Percentiles rank a stretch among this genome's conserved stretches.
phyloP scores from a whole-genome alignment of 2,888 invertebrate genomes.

The Nasonia oneida region DNA sequence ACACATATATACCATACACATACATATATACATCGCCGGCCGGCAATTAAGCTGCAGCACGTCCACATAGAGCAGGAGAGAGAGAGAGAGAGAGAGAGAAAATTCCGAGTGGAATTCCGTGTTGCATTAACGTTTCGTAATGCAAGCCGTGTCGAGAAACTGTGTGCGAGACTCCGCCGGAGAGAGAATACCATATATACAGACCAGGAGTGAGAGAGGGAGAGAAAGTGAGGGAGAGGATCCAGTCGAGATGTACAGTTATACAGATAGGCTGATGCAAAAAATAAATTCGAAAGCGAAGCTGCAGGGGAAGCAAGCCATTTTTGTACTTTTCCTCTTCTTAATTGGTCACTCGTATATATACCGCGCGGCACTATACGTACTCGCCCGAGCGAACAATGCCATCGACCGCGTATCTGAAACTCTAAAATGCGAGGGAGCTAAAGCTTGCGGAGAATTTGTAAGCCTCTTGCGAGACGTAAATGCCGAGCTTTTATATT shows the following conservation, averaged over 20 bases:
- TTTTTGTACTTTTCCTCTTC: slow-evolving; percentile 46
- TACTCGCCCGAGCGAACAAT: slow-evolving; percentile 45
- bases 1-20: neutral
- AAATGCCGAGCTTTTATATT: slow-evolving; percentile 55
- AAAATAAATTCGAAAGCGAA: neutral
- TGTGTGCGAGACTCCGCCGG: neutral
- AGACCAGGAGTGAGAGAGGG: no score
- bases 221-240: neutral
- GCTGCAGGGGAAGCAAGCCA: slow-evolving; percentile 1
- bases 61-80: slow-evolving; percentile 19
- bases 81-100: slow-evolving; percentile 40
- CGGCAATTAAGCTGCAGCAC: slow-evolving; percentile 56
- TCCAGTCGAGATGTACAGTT: neutral
- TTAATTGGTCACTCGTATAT: slow-evolving; percentile 59
- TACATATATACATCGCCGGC: slow-evolving; percentile 9
- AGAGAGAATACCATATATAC: neutral
- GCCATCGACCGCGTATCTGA: slow-evolving; percentile 39
- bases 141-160: slow-evolving; percentile 54
- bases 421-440: slow-evolving; percentile 28
- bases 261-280: no score
- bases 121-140: slow-evolving; percentile 60
- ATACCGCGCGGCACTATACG: slow-evolving; percentile 40
- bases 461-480: slow-evolving; percentile 30
- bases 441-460: slow-evolving; percentile 35
- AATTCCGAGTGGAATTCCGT: slow-evolving; percentile 60